Percentiles rank a stretch among this genome's conserved stretches.
Conservation (phyloP, 2,113 vertebrate species). For the Mormyrus iriodes region DNA sequence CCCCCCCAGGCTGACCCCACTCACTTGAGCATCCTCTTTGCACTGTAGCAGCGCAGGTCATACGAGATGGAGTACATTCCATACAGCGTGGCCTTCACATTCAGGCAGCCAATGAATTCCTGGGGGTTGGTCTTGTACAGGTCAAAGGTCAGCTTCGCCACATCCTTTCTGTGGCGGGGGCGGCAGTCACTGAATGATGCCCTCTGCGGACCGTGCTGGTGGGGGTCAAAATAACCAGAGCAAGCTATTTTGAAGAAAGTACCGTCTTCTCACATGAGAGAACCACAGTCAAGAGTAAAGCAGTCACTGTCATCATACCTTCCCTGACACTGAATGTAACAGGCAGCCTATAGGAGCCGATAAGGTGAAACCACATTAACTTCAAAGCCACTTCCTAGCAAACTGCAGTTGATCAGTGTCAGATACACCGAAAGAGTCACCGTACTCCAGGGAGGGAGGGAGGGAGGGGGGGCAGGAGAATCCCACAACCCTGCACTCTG, state of each 20-base stretch:
- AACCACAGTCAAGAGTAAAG: conserved; percentile 1
- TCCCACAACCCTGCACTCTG: not conserved
- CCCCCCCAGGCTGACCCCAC: conserved; percentile 19
- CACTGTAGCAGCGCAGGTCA: conserved; percentile 75
- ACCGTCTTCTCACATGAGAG: not conserved
- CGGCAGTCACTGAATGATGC: conserved; percentile 42
- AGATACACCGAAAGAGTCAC: not conserved
- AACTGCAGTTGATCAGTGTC: not conserved
- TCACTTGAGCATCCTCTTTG: conserved; percentile 70
- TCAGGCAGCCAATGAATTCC: conserved; percentile 86
- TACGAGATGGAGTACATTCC: conserved; percentile 85
- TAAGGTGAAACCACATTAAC: not conserved
- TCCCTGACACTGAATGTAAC: not conserved
- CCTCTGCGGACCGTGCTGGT: conserved; percentile 44
- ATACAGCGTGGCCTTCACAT: conserved; percentile 82
- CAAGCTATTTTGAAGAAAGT: not conserved
- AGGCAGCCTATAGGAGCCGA: not conserved
- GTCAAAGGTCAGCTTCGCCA: conserved; percentile 81
- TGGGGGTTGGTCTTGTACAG: conserved; percentile 83
- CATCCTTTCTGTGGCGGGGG: conserved; percentile 67
- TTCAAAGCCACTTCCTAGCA: not conserved
- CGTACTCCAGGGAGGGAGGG: not conserved
- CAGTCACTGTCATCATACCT: conserved; percentile 24
- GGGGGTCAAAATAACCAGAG: not conserved
- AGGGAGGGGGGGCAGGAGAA: too few relatives aligned